Evolutionary conservation across 1,140 invertebrate genomes (phyloP), one percentile per base, ranked within the genome.

Genomic region (Drosophila murphyi): DNA sequence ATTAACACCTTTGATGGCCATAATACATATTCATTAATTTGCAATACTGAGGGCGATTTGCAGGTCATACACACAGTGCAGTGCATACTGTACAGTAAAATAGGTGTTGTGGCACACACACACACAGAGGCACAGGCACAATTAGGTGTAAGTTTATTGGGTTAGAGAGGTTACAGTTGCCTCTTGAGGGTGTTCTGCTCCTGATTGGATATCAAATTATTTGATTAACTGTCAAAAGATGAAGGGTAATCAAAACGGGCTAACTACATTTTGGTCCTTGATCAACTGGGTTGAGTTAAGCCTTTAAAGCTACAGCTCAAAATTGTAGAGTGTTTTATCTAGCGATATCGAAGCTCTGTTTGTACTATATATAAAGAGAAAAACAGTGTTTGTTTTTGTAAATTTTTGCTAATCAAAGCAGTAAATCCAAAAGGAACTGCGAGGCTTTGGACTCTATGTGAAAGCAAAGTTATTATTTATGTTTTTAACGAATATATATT

Each of bases 21-120:
- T 88, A 89, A 89, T 88, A 85, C 85, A 89, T 85, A 89, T 89
- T 89, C 83, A 88, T 88, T 88, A 89, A 89, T 85, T 78, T 39
- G 76, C 65, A 47, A 59, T 78, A 48, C 57, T 60, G 29, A 72
- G 73, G 43, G 55, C 70, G 50, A 72, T 60, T 76, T 57, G 55
- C 60, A 72, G 73, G 52, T 35, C 56, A 41, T 56, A 43, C n/a
- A 43, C 39, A 6, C 37, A 39, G 41, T n/a, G 31, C 32, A 34
- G 10, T 29, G 32, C 31, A 39, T 8, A 10, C 37, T 7, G 37
- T 39, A n/a, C 39, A 43, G 43, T 60, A 35, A 34, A 34, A 52
- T 10, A 60, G 57, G 43, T 10, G 43, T 47, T 47, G 57, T 43
- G 43, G 35, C 57, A 48, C 34, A 41, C 1, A 10, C 32, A 43